Evolutionary conservation across 2,113 vertebrate species (phyloP).

Genomic region (Setophaga kirtlandii): DNA sequence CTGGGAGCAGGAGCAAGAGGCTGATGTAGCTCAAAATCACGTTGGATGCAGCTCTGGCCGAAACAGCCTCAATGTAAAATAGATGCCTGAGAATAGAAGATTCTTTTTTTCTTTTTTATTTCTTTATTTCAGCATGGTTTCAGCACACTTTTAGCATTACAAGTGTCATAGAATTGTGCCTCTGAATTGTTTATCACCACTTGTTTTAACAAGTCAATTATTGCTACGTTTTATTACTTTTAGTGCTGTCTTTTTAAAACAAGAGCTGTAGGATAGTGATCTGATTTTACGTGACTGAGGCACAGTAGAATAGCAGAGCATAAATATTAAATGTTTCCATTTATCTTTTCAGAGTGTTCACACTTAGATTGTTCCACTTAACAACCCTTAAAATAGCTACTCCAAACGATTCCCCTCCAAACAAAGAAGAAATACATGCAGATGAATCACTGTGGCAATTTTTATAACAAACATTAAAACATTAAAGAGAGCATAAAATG

Average conservation of each 20-base stretch:
- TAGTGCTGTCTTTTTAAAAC: background rate
- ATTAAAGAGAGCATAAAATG: background rate
- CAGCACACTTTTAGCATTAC: background rate
- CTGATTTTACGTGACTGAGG: background rate
- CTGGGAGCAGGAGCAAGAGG: too few relatives aligned
- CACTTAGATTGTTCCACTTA: constrained; percentile 20
- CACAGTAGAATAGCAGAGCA: background rate
- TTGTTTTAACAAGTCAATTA: background rate
- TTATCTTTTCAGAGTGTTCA: background rate
- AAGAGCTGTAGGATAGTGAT: background rate
- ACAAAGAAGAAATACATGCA: constrained; percentile 12
- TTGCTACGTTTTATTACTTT: background rate
- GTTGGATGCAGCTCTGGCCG: background rate
- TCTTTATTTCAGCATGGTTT: background rate
- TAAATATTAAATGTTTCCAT: constrained; percentile 51
- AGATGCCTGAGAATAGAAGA: background rate
- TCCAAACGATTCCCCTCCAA: background rate
- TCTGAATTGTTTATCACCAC: background rate
- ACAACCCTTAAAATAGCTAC: constrained; percentile 39
- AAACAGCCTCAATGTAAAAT: background rate
- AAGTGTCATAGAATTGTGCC: background rate
- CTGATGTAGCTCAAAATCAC: background rate
- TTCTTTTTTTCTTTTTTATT: background rate
- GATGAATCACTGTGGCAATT: constrained; percentile 1
- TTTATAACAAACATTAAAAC: constrained; percentile 25